A percentile compares a stretch with the other conserved stretches of the same genome.
phyloP scores from a whole-genome alignment of 2,888 invertebrate genomes.

The Drosophila planitibia region DNA sequence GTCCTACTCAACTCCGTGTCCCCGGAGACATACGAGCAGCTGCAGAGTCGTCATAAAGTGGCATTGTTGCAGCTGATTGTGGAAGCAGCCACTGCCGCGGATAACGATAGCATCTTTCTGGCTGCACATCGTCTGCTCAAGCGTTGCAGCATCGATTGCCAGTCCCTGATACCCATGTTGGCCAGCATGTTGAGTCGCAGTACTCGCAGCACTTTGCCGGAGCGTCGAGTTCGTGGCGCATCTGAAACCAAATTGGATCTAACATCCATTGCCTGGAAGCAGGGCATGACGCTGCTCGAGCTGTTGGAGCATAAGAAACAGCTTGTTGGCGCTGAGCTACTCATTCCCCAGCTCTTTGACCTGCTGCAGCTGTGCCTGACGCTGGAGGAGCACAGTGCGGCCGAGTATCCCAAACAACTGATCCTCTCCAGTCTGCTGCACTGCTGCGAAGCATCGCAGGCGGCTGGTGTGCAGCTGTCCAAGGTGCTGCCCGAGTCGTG shows the following conservation, averaged over 20 bases:
- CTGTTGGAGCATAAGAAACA: slow-evolving; percentile 94
- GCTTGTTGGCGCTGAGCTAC: slow-evolving; percentile 88
- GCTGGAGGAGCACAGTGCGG: slow-evolving; percentile 92
- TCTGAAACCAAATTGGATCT: slow-evolving; percentile 84
- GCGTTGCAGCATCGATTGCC: slow-evolving; percentile 88
- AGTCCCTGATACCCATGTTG: slow-evolving; percentile 87
- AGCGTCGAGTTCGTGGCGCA: slow-evolving; percentile 19
- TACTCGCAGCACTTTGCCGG: slow-evolving; percentile 9
- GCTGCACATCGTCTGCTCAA: slow-evolving; percentile 89
- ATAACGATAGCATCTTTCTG: slow-evolving; percentile 88
- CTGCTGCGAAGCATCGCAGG: slow-evolving; percentile 88
- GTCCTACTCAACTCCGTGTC: slow-evolving; percentile 77
- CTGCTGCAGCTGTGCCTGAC: slow-evolving; percentile 91
- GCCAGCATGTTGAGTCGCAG: slow-evolving; percentile 86
- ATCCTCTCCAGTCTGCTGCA: slow-evolving; percentile 91
- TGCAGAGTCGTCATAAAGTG: slow-evolving; percentile 86
- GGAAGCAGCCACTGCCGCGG: slow-evolving; percentile 87
- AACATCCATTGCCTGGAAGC: slow-evolving; percentile 90
- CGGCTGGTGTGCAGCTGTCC: slow-evolving; percentile 85
- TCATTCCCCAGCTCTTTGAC: slow-evolving; percentile 92
- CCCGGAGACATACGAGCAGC: slow-evolving; percentile 83
- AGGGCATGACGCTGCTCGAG: slow-evolving; percentile 92
- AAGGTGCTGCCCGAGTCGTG: slow-evolving; percentile 85
- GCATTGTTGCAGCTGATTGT: slow-evolving; percentile 86
- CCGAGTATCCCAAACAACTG: slow-evolving; percentile 96